A percentile compares a stretch with the other conserved stretches of the same genome.
These are phyloP conservation scores for Ditylenchus dipsaci DNA, from an alignment of 1,140 invertebrate species.

Conservation along the genomic window DNA sequence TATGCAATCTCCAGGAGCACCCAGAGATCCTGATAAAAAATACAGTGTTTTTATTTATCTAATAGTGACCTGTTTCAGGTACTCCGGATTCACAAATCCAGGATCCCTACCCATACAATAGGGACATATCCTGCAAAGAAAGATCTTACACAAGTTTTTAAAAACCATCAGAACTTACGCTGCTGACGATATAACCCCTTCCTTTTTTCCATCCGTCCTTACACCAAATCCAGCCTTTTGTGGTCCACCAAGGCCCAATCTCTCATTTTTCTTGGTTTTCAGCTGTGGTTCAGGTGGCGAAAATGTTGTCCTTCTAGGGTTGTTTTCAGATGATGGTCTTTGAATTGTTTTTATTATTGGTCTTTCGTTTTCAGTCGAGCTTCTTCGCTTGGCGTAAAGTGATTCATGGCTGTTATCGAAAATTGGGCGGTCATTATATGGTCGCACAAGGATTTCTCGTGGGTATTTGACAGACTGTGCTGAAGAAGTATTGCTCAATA, in stretches of 20 bases:
- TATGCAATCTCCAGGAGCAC: too few species aligned
- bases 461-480: too few species aligned
- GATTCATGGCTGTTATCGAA: too few species aligned
- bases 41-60: too few species aligned
- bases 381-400: too few species aligned
- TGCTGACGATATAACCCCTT: background rate
- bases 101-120: background rate
- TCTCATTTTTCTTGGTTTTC: background rate
- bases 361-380: too few species aligned
- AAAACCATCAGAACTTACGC: background rate
- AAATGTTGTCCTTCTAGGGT: background rate
- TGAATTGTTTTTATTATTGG: too few species aligned
- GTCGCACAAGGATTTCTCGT: too few species aligned
- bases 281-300: background rate
- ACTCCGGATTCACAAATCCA: constrained; percentile 1
- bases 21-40: too few species aligned
- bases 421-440: too few species aligned
- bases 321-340: too few species aligned
- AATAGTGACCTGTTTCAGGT: background rate
- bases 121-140: background rate
- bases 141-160: background rate
- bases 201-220: background rate
- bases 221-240: background rate
- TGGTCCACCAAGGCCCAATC: background rate
- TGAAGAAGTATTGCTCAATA: too few species aligned